Conservation (phyloP, 2,113 vertebrate genomes). For the Syrrhaptes paradoxus region DNA sequence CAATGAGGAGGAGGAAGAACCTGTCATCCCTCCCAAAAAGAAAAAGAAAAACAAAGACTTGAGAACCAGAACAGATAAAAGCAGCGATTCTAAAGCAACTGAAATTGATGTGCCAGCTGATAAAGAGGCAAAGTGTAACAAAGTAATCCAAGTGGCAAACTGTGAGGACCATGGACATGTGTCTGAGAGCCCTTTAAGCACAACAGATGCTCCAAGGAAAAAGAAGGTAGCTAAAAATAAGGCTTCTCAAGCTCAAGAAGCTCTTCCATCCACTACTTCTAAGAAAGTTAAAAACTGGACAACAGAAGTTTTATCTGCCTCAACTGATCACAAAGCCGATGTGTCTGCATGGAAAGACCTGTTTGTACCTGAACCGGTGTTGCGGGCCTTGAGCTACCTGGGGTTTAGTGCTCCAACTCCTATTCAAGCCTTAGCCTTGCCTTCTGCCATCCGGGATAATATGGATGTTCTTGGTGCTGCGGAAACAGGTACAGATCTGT, state of each 20-base stretch:
- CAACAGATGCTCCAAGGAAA: conserved; percentile 28
- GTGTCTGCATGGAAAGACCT: conserved; percentile 90
- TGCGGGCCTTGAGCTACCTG: conserved; percentile 86
- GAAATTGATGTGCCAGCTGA: background rate
- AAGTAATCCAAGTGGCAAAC: background rate
- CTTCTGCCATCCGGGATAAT: conserved; percentile 91
- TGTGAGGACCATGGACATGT: background rate
- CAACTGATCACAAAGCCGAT: conserved; percentile 73
- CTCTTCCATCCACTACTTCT: conserved; percentile 24
- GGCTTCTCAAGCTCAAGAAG: background rate
- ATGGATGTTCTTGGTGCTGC: conserved; percentile 94
- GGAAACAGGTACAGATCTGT: conserved; percentile 86
- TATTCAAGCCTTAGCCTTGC: conserved; percentile 90
- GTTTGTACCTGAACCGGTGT: conserved; percentile 87
- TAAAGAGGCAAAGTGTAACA: background rate
- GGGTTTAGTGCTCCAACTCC: conserved; percentile 92
- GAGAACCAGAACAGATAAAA: background rate
- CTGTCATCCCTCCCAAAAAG: conserved; percentile 54
- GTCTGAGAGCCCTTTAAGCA: background rate
- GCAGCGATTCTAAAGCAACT: background rate
- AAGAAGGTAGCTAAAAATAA: conserved; percentile 68
- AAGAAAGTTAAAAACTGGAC: conserved; percentile 87
- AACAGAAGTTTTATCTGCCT: conserved; percentile 60
- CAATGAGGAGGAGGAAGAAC: conserved; percentile 5
- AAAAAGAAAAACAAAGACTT: conserved; percentile 51